phyloP scores from a whole-genome alignment of 2,113 vertebrate species.

The Corythoichthys intestinalis region DNA sequence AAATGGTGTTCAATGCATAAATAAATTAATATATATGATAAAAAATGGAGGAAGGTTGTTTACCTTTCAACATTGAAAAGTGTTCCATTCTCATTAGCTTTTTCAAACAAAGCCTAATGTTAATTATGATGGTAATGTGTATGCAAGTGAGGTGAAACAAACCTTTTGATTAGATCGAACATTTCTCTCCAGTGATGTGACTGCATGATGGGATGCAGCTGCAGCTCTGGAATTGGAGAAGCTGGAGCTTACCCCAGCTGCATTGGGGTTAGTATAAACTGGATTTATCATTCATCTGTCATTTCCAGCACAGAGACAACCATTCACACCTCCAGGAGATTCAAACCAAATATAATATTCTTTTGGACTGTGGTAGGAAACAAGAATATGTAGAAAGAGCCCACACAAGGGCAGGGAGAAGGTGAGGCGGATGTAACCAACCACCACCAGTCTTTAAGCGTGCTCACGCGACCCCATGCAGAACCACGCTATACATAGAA shows the following conservation, averaged over 20 bases:
- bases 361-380: background rate
- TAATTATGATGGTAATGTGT: background rate
- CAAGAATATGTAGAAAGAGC: background rate
- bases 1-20: background rate
- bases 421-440: background rate
- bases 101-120: background rate
- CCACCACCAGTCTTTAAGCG: background rate
- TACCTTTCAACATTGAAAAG: background rate
- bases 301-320: background rate
- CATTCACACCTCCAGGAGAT: background rate
- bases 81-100: background rate
- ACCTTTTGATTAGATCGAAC: slow-evolving; percentile 4
- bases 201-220: slow-evolving; percentile 16
- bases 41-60: background rate
- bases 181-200: slow-evolving; percentile 1
- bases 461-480: slow-evolving; percentile 4
- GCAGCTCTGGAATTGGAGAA: background rate
- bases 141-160: background rate
- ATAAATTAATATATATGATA: background rate
- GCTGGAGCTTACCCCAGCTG: background rate
- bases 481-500: slow-evolving; percentile 3
- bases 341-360: background rate
- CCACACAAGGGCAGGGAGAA: background rate
- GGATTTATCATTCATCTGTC: background rate
- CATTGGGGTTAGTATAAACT: background rate